Evolutionary conservation across 2,113 vertebrate genomes (phyloP).

Genomic region (Stictonetta naevosa): DNA sequence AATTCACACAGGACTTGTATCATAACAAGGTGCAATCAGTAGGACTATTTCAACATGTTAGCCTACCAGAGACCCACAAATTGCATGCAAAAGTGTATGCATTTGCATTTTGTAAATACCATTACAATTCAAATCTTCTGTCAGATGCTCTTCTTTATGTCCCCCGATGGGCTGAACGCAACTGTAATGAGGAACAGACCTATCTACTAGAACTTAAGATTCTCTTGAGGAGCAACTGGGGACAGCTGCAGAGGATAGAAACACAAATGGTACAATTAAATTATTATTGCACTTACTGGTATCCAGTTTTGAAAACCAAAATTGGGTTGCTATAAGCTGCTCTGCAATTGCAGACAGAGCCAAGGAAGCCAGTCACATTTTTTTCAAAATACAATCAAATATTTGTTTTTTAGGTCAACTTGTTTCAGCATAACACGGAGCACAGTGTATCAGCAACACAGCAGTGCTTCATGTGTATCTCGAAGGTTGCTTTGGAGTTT

Average conservation of each 20-base stretch:
- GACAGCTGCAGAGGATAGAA: constrained; percentile 34
- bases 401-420: background rate
- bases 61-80: background rate
- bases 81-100: background rate
- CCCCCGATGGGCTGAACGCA: background rate
- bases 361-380: background rate
- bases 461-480: accelerated
- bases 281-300: constrained; percentile 6
- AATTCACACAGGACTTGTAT: background rate
- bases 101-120: background rate
- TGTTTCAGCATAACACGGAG: background rate
- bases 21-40: background rate
- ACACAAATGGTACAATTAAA: background rate
- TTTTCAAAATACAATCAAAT: background rate
- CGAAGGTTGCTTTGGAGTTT: background rate
- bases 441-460: background rate
- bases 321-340: constrained; percentile 9
- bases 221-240: constrained; percentile 9
- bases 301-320: background rate
- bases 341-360: background rate
- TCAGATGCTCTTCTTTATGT: background rate
- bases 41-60: background rate
- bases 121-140: background rate
- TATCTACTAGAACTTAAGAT: background rate
- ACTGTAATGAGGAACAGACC: constrained; percentile 43